Percentiles rank a stretch among this genome's conserved stretches.
Conservation (phyloP, 2,113 vertebrate genomes). For the Silurus meridionalis region DNA sequence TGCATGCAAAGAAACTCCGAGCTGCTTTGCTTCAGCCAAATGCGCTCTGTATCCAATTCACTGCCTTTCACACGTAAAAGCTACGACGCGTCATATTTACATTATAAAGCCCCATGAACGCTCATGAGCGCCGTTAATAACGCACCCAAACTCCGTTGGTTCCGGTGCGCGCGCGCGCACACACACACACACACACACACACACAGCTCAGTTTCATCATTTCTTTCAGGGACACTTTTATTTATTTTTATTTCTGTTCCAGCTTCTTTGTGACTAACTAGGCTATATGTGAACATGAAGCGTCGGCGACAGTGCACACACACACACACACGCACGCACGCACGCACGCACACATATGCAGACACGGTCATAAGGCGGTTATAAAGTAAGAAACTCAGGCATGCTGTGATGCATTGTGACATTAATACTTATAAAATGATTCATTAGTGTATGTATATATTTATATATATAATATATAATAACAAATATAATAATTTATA, state of each 20-base stretch:
- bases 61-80: neutral
- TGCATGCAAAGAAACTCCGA: neutral
- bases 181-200: neutral
- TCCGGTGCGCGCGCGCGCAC: neutral
- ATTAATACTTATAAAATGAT: neutral
- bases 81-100: slow-evolving; percentile 1
- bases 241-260: neutral
- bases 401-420: neutral
- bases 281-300: neutral
- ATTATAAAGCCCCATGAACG: neutral
- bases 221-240: neutral
- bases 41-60: neutral
- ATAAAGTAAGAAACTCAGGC: neutral
- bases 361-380: neutral
- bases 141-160: neutral
- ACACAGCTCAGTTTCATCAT: neutral
- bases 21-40: neutral
- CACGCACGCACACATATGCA: no score
- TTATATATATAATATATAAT: no score
- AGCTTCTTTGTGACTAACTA: neutral
- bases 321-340: neutral
- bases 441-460: neutral
- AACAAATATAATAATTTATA: no score
- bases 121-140: neutral
- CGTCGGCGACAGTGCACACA: neutral